Evolutionary conservation across 2,797 vertebrate genomes (phyloP).

Genomic region (Hapalemur alaotrensis): DNA sequence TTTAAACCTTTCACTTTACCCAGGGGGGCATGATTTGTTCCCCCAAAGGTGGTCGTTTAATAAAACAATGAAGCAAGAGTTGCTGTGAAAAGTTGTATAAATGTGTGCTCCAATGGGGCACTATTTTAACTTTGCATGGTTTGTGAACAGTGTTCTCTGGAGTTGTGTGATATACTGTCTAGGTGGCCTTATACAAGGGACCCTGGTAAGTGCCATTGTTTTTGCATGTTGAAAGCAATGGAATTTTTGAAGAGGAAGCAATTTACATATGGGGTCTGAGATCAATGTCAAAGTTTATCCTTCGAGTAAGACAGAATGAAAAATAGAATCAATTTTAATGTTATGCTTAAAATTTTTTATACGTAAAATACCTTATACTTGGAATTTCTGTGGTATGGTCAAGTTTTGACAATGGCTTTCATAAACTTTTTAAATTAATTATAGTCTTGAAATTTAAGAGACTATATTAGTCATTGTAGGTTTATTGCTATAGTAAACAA

Average conservation of each 20-base stretch:
- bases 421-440: neutral
- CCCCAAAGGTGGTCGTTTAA: neutral
- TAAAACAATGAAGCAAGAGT: neutral
- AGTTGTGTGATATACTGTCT: neutral
- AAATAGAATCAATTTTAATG: conserved; percentile 3
- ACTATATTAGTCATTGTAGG: neutral
- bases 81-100: neutral
- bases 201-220: neutral
- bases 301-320: neutral
- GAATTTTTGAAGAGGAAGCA: neutral
- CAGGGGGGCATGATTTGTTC: neutral
- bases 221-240: neutral
- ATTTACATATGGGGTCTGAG: neutral
- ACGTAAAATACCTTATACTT: neutral
- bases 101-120: neutral
- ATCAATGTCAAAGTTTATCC: neutral
- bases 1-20: neutral
- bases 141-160: neutral
- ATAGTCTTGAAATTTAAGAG: conserved; percentile 17
- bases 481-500: neutral
- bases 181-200: neutral
- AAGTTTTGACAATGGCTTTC: conserved; percentile 19
- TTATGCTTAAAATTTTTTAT: neutral
- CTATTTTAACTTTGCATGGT: neutral
- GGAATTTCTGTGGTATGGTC: neutral